Evolutionary conservation across 2,113 vertebrate species (phyloP).

Genomic region (Hemicordylus capensis): DNA sequence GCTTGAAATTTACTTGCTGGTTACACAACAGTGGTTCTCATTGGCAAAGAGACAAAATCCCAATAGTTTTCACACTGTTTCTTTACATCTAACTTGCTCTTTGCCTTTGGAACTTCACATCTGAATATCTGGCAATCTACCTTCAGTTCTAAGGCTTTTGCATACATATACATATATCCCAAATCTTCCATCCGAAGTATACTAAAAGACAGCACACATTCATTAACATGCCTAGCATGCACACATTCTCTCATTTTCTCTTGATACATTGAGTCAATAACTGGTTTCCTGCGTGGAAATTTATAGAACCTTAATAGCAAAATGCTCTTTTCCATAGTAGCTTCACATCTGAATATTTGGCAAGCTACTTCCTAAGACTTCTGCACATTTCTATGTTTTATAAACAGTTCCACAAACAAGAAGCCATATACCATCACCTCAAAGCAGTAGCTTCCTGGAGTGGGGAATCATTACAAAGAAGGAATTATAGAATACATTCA

Average conservation of each 20-base stretch:
- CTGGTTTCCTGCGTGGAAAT: neutral
- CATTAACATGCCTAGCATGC: neutral
- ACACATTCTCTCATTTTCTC: neutral
- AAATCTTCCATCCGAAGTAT: neutral
- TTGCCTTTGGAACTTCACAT: neutral
- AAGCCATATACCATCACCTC: constrained; percentile 36
- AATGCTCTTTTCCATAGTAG: constrained; percentile 8
- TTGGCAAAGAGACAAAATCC: neutral
- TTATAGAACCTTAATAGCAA: neutral
- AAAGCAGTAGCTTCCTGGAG: constrained; percentile 64
- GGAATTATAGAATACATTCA: constrained; percentile 61
- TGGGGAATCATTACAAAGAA: constrained; percentile 60
- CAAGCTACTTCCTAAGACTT: constrained; percentile 64
- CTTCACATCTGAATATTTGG: constrained; percentile 59
- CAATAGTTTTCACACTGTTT: neutral
- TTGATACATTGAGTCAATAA: neutral
- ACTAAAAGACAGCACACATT: neutral
- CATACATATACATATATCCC: neutral
- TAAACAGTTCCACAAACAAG: constrained; percentile 35
- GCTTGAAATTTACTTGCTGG: neutral
- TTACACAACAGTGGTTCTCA: neutral
- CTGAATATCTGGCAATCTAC: neutral
- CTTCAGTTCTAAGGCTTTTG: neutral
- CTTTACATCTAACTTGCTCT: neutral
- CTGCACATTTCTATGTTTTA: constrained; percentile 69